phyloP scores from a whole-genome alignment of 2,797 vertebrate genomes.

The Psittacula echo region DNA sequence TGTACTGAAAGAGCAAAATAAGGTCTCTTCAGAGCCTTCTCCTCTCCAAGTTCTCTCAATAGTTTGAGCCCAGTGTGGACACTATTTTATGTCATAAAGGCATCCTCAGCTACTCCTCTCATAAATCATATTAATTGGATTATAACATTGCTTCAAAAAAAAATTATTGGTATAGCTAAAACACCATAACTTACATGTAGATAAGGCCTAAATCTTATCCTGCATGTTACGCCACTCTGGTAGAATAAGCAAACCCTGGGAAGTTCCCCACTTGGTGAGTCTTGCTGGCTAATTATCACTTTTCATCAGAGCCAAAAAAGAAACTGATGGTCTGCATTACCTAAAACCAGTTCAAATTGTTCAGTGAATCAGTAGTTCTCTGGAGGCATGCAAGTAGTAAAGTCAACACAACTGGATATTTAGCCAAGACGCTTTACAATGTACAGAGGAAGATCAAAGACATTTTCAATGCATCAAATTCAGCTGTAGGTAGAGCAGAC shows the following conservation, averaged over 20 bases:
- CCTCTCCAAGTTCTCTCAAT: background rate
- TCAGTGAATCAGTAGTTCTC: background rate
- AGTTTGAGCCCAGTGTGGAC: background rate
- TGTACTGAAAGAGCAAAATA: background rate
- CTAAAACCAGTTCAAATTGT: background rate
- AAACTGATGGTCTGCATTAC: background rate
- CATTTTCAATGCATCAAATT: background rate
- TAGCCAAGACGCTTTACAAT: background rate
- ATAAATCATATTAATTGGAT: background rate
- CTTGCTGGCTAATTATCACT: background rate
- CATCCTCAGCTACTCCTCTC: background rate
- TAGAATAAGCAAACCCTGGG: background rate
- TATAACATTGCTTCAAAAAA: background rate
- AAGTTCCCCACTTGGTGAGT: background rate
- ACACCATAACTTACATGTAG: background rate
- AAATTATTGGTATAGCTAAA: background rate
- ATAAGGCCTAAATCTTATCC: background rate
- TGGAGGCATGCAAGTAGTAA: background rate
- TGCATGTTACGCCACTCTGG: background rate
- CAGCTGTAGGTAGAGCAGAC: background rate
- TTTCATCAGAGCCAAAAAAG: background rate
- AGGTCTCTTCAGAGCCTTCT: background rate
- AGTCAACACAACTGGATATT: background rate
- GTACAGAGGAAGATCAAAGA: constrained; percentile 12
- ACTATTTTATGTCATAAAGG: background rate